A percentile compares a stretch with the other conserved stretches of the same genome.
Evolutionary conservation across 2,113 vertebrate genomes (phyloP).

Genomic region (Prunella himalayana): DNA sequence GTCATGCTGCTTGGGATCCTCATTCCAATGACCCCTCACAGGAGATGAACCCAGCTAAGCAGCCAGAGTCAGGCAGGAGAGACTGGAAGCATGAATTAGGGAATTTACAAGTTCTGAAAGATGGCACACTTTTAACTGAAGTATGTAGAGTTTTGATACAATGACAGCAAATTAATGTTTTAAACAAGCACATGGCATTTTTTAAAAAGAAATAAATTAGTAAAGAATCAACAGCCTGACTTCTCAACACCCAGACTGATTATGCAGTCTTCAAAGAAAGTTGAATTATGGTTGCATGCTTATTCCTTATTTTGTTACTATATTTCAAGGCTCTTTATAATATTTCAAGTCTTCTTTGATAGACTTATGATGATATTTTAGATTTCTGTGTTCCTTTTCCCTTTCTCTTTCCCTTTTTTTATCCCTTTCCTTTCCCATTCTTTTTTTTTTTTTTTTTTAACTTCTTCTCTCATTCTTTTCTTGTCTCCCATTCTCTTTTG

Average conservation of each 20-base stretch:
- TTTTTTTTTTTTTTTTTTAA: too few species aligned
- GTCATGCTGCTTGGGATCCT: not conserved
- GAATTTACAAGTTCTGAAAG: not conserved
- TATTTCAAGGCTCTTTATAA: not conserved
- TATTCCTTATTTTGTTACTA: not conserved
- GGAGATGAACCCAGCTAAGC: not conserved
- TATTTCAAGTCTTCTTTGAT: not conserved
- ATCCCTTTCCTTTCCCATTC: too few species aligned
- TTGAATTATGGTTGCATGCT: not conserved
- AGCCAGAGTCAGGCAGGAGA: not conserved
- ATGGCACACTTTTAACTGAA: not conserved
- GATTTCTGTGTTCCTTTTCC: not conserved
- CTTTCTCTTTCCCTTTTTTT: too few species aligned
- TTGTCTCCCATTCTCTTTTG: not conserved
- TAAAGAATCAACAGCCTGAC: not conserved
- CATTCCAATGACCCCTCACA: not conserved
- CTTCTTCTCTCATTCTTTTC: not conserved
- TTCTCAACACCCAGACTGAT: not conserved
- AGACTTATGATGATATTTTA: not conserved
- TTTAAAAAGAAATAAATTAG: not conserved
- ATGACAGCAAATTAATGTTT: not conserved
- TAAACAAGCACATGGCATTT: not conserved
- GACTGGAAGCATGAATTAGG: not conserved
- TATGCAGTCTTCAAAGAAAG: not conserved
- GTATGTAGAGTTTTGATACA: not conserved